These are phyloP conservation scores for Pluvialis apricaria DNA, from an alignment of 2,113 vertebrate genomes.

Conservation along the genomic window DNA sequence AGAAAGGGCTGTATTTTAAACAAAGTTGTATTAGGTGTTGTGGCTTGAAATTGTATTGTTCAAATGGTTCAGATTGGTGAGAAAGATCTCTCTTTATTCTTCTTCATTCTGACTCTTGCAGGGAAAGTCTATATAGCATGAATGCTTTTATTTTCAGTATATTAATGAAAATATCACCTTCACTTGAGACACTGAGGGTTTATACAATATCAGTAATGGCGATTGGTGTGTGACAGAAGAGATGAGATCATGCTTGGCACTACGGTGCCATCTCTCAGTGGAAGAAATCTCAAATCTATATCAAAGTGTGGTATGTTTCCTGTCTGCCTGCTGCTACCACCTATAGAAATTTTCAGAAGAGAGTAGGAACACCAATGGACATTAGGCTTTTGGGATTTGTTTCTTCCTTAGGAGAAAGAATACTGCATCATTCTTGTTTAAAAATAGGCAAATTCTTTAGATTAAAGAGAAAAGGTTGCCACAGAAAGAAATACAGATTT, in stretches of 20 bases:
- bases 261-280: neutral
- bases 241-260: neutral
- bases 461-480: neutral
- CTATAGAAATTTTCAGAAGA: neutral
- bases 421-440: neutral
- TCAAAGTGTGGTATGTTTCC: neutral
- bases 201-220: neutral
- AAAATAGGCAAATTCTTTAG: neutral
- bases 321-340: neutral
- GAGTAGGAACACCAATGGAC: neutral
- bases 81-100: neutral
- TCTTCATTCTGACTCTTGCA: neutral
- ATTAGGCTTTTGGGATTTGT: neutral
- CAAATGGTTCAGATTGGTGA: neutral
- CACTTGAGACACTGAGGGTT: neutral
- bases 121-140: neutral
- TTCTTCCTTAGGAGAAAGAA: neutral
- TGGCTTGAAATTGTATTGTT: neutral
- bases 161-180: neutral
- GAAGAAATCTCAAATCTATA: neutral
- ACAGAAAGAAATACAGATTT: neutral
- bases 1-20: constrained; percentile 39
- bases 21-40: neutral
- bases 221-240: neutral
- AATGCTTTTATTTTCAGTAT: neutral